Evolutionary conservation across 1,140 invertebrate species (phyloP), one percentile per base, ranked within the genome.

Genomic region (Kradibia gibbosae): DNA sequence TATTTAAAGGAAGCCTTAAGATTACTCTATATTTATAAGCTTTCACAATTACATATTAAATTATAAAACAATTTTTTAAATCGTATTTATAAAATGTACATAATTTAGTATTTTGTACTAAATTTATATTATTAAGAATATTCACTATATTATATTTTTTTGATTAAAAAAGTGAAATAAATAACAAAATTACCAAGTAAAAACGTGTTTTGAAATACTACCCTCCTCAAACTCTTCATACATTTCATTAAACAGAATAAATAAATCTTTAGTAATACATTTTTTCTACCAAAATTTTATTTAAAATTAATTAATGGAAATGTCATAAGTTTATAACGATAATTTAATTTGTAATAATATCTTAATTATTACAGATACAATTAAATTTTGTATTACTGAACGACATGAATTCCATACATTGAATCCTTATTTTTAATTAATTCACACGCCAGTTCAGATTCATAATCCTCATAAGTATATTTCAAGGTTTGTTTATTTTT

Each of bases 141-240:
- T 57, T 34, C 22, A 74, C 48, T 73, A 81, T 75, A 71, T 50
- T 82, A 82, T 82, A 82, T 82, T 82, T 82, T n/a, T 82, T 78
- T 67, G 39, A 39, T 74, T 5, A 79, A 73, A 34, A 57, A 25
- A 53, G 25, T 73, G 50, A 82, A 82, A 78, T 78, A 78, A 82
- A 78, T 70, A 17, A 82, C 20, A 78, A 74, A 78, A 80, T 48
- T 67, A 62, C 15, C 11, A 73, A 80, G 39, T 36, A 57, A 70
- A 77, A 74, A 82, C 76, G 81, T 82, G 76, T 82, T 82, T 82
- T 82, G 76, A 78, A 82, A 82, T 82, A 79, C 70, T 78, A 65
- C 81, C 81, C 67, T 67, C 81, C 81, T 82, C 45, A 42, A 25
- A 50, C 20, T 76, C 60, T 36, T 50, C 20, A 70, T 20, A 67